Conservation (phyloP, 92 coral and sea anemone species). For the Blastomussa wellsi region DNA sequence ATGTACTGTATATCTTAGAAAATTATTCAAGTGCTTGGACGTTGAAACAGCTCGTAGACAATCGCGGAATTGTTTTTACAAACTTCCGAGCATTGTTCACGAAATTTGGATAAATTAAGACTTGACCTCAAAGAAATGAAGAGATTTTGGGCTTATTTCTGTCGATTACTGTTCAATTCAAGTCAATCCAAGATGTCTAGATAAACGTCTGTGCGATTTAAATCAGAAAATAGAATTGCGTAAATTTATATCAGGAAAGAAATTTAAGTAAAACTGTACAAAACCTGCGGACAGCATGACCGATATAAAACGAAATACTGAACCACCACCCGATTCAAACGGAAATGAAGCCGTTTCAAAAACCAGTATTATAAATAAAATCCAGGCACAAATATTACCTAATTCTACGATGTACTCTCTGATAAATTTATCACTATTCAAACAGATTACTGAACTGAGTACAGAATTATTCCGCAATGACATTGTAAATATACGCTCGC, state of each 20-base stretch:
- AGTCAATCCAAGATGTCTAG: constrained; percentile 7
- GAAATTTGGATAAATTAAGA: constrained; percentile 3
- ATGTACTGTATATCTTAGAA: not conserved
- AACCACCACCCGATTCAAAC: constrained; percentile 24
- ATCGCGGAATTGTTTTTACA: not conserved
- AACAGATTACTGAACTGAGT: constrained; percentile 15
- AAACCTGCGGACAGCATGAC: not conserved
- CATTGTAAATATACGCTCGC: constrained; percentile 24
- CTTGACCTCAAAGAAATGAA: constrained; percentile 11
- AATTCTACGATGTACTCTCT: not conserved
- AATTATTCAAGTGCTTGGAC: not conserved
- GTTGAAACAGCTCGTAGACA: not conserved
- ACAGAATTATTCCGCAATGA: constrained; percentile 13
- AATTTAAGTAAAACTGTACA: not conserved
- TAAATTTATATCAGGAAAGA: not conserved
- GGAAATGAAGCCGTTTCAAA: constrained; percentile 6
- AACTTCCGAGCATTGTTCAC: constrained; percentile 20
- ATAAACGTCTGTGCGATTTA: not conserved
- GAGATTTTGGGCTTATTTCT: constrained; percentile 8
- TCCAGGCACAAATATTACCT: not conserved
- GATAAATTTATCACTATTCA: constrained; percentile 7
- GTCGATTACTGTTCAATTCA: constrained; percentile 19
- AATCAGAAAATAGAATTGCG: not conserved
- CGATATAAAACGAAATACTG: constrained; percentile 9
- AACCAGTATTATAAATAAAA: not conserved